These are phyloP conservation scores for Drosophila macrospina DNA, from an alignment of 2,888 invertebrate species.

Conservation along the genomic window DNA sequence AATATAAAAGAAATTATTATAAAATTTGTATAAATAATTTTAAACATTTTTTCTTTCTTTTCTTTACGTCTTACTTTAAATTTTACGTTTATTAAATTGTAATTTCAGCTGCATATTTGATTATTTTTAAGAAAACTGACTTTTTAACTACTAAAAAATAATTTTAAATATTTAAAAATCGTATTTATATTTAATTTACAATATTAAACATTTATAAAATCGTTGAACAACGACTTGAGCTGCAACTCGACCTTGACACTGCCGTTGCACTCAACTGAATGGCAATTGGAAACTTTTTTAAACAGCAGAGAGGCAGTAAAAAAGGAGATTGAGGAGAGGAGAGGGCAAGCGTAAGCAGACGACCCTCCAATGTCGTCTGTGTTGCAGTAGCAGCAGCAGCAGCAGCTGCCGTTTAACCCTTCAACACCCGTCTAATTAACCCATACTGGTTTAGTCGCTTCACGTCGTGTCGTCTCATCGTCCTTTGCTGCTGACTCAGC, in stretches of 20 bases:
- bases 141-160: no score
- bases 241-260: constrained; percentile 45
- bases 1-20: no score
- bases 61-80: no score
- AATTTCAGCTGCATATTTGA: no score
- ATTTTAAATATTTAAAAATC: no score
- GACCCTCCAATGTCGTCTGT: constrained; percentile 22
- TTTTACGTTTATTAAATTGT: no score
- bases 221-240: background rate
- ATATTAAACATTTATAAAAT: background rate
- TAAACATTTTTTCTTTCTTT: no score
- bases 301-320: background rate
- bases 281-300: constrained; percentile 17
- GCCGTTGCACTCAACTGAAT: constrained; percentile 37
- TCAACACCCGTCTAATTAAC: constrained; percentile 75
- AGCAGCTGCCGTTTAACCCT: constrained; percentile 59
- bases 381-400: constrained; percentile 36
- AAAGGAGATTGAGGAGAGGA: background rate
- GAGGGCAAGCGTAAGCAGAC: no score
- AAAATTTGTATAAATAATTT: no score
- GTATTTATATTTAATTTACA: no score
- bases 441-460: constrained; percentile 39
- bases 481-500: constrained; percentile 50
- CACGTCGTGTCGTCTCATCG: constrained; percentile 4
- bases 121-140: no score